Conservation (phyloP, 2,888 invertebrate species). For the Hypolimnas misippus region DNA sequence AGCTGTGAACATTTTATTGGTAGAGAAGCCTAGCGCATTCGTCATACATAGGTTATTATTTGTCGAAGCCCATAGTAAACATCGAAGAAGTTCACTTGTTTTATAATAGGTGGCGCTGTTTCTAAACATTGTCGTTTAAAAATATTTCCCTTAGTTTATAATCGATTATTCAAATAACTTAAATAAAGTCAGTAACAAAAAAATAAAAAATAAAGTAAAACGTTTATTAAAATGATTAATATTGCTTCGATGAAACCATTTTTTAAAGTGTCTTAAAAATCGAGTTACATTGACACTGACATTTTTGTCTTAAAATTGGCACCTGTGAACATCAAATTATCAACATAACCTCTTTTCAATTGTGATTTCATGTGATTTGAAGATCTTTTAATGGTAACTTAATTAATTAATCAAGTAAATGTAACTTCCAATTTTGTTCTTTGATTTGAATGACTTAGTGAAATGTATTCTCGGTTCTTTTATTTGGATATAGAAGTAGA, state of each 20-base stretch:
- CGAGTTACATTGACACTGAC: conserved; percentile 6
- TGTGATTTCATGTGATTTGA: neutral
- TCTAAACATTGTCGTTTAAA: too few relatives aligned
- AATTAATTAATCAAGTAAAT: neutral
- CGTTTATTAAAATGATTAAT: too few relatives aligned
- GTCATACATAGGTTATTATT: too few relatives aligned
- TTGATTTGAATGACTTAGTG: conserved; percentile 9
- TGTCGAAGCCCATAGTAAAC: neutral
- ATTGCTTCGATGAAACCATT: too few relatives aligned
- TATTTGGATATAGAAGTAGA: conserved; percentile 60
- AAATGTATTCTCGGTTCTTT: conserved; percentile 55
- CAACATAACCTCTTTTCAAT: conserved; percentile 12
- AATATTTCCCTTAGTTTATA: too few relatives aligned
- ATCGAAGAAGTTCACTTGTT: neutral
- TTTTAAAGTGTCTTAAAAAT: neutral
- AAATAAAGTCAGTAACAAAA: too few relatives aligned
- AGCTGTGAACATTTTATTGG: too few relatives aligned
- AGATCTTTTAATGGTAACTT: neutral
- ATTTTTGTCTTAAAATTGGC: neutral
- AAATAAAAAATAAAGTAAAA: too few relatives aligned
- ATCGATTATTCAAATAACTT: too few relatives aligned
- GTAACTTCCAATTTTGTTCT: neutral
- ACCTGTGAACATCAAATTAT: neutral
- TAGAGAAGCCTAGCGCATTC: too few relatives aligned
- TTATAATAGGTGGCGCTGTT: neutral